Evolutionary conservation across 2,797 vertebrate genomes (phyloP), one percentile per base, ranked within the genome.

Genomic region (Lutjanus argentimaculatus): DNA sequence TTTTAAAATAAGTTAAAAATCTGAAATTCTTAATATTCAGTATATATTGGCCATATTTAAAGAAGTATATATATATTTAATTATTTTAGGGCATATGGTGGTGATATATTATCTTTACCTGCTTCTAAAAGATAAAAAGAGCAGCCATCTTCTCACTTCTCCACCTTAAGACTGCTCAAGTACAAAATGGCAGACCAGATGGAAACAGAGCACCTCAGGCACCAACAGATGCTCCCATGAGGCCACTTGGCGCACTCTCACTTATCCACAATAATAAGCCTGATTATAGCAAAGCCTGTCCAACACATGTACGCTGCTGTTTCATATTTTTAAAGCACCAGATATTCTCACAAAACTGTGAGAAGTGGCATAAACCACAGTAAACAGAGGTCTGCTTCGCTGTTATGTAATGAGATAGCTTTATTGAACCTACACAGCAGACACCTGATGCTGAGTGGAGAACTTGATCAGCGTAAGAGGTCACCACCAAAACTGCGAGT

Each of bases 121-220:
- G 6, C 4, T 58, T 63, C 12, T 62, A 30, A 80, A 77, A 70
- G 13, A 72, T 53, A n/a, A 73, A 61, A 59, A 25, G 65, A 77
- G 72, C 67, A 4, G 85, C 81, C 84, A 90, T 91, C 72, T 88
- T 91, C 82, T 80, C 53, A 1, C 45, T 67, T 75, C 67, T 70
- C 46, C 68, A 80, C 72, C 59, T 75, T 25, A 65, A 89, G 72
- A 82, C 36, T 72, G 62, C 42, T 72, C 48, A 72, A 78, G 77
- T 46, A 92, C 85, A 94, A 93, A 92, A 92, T 86, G 81, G 80
- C 85, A 81, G 90, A 72, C 43, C 89, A 92, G 87, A 89, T 87
- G 84, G 81, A 90, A 85, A 83, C 61, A 6, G 73, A 85, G 73
- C 73, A 87, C 84, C 85, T 78, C 51, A 0, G 89, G 89, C 82